A percentile compares a stretch with the other conserved stretches of the same genome.
These are phyloP conservation scores for Lordiphosa stackelbergi DNA, from an alignment of 1,140 invertebrate genomes.

Conservation along the genomic window DNA sequence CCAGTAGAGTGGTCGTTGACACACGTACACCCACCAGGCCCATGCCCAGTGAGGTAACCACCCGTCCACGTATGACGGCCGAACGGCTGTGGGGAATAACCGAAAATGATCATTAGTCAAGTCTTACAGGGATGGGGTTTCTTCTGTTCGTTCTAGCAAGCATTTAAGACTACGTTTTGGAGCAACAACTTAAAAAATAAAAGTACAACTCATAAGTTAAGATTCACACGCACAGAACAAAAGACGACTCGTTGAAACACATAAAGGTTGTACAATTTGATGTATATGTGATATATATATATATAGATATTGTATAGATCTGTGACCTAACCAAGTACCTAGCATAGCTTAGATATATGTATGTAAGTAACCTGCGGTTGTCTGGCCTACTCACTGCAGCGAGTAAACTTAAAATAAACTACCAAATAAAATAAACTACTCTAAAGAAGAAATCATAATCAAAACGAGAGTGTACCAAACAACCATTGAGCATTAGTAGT, in stretches of 20 bases:
- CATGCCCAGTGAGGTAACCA: conserved; percentile 92
- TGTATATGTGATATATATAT: conserved; percentile 27
- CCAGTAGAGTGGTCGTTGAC: conserved; percentile 90
- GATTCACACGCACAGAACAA: conserved; percentile 73
- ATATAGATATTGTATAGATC: conserved; percentile 34
- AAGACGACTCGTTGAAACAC: conserved; percentile 70
- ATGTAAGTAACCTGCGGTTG: conserved; percentile 46
- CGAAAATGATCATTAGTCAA: conserved; percentile 49
- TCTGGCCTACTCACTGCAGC: conserved; percentile 37
- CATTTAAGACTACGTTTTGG: conserved; percentile 48
- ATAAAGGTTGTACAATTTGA: conserved; percentile 72
- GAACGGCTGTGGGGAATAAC: conserved; percentile 85
- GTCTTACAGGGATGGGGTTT: conserved; percentile 30
- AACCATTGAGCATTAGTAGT: conserved; percentile 76
- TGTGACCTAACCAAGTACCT: conserved; percentile 51
- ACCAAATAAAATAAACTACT: conserved; percentile 52
- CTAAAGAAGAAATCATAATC: conserved; percentile 48
- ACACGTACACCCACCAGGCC: conserved; percentile 96
- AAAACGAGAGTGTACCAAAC: conserved; percentile 79
- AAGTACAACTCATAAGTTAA: conserved; percentile 57
- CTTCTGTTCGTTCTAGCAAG: conserved; percentile 39
- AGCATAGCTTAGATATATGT: conserved; percentile 59
- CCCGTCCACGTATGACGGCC: conserved; percentile 95
- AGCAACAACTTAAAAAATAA: conserved; percentile 54
- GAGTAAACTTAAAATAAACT: conserved; percentile 39